Base-by-base conservation (phyloP, 2,797 vertebrate genomes). In the Ciconia nigra region DNA sequence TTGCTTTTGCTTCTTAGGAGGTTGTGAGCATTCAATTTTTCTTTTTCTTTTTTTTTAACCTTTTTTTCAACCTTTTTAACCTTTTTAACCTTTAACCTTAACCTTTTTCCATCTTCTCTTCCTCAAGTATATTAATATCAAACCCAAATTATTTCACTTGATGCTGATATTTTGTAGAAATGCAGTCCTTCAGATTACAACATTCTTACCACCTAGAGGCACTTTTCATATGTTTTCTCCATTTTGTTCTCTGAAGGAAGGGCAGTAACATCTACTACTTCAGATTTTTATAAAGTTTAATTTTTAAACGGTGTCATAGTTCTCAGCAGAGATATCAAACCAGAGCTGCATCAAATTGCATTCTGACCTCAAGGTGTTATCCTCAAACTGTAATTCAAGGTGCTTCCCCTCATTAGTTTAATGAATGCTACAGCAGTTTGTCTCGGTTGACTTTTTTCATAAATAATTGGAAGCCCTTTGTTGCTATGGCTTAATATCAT, bases 331-430 rank as follows among this genome's bases (percentile, higher is more conserved):
- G 61, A 91, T 72, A 94, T 89, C 55, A 93, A 96, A 96, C 90
- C 54, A 93, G 92, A 95, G 89, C 61, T 90, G 66, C 78, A 92
- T 93, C 87, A 82, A 71, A 95, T 92, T 95, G 51, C 70, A 76
- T 95, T 94, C 76, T 97, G 92, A 97, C 96, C 94, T 91, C 80
- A 85, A 95, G 96, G 71, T 96, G 83, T 94, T 89, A 85, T 61
- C 58, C 62, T 97, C 77, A 91, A 77, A 80, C 92, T 79, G 62
- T 46, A 79, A 90, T 94, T 96, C 95, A 39, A 96, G 79, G 95
- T 83, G 86, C 83, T 94, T 94, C 77, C 76, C 62, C 57, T 98
- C 91, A 95, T 96, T 98, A 98, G 57, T 91, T 97, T 98, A 96
- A 98, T 94, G 90, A 96, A 90, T 84, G 55, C 47, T 88, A 55